Evolutionary conservation across 2,888 invertebrate genomes (phyloP).

Genomic region (Tetranychus truncatus): DNA sequence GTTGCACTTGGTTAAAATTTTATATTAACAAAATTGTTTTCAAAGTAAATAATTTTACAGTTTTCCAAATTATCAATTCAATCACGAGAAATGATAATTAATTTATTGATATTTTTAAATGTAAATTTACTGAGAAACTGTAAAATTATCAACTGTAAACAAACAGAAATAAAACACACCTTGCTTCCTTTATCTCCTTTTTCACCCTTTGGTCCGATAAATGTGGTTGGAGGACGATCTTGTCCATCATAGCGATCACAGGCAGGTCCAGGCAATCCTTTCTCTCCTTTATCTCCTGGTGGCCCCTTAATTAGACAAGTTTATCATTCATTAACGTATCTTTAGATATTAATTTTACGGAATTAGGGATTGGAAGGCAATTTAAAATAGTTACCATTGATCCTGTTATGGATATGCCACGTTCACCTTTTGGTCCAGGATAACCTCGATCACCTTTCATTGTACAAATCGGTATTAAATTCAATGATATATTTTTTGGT

Average conservation of each 20-base stretch:
- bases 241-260: not conserved
- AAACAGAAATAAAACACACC: no score
- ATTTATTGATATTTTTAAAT: no score
- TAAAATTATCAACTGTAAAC: no score
- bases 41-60: no score
- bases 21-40: no score
- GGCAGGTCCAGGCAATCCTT: constrained; percentile 7
- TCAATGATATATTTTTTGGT: no score
- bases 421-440: constrained; percentile 48
- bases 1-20: no score
- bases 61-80: no score
- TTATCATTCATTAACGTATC: not conserved
- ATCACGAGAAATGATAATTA: no score
- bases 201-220: constrained; percentile 6
- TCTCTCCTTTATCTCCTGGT: constrained; percentile 13
- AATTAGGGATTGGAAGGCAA: not conserved
- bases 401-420: constrained; percentile 16
- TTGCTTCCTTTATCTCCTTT: constrained; percentile 40
- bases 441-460: not conserved
- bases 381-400: constrained; percentile 11
- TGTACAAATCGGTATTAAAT: no score
- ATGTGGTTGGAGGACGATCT: not conserved
- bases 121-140: no score
- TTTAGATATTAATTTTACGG: not conserved
- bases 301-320: no score